Conservation (phyloP, 2,113 vertebrate genomes). For the Tretioscincus oriximinensis region DNA sequence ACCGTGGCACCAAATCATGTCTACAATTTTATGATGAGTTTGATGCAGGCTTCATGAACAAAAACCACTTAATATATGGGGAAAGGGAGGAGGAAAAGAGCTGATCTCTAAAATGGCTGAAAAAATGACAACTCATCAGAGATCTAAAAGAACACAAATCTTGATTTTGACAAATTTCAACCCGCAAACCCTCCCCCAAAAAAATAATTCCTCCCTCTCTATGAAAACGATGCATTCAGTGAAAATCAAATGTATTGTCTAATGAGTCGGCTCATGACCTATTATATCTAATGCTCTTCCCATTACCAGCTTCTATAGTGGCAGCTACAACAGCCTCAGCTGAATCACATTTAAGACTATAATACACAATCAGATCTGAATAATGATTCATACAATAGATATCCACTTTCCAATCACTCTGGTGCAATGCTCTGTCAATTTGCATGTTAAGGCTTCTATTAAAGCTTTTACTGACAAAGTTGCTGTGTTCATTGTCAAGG, state of each 20-base stretch:
- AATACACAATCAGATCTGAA: constrained; percentile 61
- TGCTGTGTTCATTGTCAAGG: neutral
- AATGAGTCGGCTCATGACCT: constrained; percentile 34
- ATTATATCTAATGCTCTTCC: constrained; percentile 33
- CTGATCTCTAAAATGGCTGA: neutral
- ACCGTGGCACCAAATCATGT: neutral
- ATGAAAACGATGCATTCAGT: constrained; percentile 34
- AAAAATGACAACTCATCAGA: constrained; percentile 7
- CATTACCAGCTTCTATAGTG: constrained; percentile 27
- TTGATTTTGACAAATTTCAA: constrained; percentile 42
- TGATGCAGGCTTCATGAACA: constrained; percentile 43
- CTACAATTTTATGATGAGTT: constrained; percentile 15
- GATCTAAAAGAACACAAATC: constrained; percentile 34
- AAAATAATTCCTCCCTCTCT: constrained; percentile 13
- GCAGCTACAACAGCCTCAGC: constrained; percentile 21
- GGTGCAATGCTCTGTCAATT: constrained; percentile 22
- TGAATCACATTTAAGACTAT: constrained; percentile 50
- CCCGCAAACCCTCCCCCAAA: constrained; percentile 37
- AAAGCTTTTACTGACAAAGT: constrained; percentile 29
- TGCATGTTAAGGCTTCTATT: constrained; percentile 36
- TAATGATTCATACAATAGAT: constrained; percentile 38
- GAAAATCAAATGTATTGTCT: constrained; percentile 57
- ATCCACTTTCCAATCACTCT: constrained; percentile 37
- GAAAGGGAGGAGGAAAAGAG: neutral
- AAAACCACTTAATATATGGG: constrained; percentile 15